Conservation (phyloP, 2,113 vertebrate species). For the Arvicanthis niloticus region DNA sequence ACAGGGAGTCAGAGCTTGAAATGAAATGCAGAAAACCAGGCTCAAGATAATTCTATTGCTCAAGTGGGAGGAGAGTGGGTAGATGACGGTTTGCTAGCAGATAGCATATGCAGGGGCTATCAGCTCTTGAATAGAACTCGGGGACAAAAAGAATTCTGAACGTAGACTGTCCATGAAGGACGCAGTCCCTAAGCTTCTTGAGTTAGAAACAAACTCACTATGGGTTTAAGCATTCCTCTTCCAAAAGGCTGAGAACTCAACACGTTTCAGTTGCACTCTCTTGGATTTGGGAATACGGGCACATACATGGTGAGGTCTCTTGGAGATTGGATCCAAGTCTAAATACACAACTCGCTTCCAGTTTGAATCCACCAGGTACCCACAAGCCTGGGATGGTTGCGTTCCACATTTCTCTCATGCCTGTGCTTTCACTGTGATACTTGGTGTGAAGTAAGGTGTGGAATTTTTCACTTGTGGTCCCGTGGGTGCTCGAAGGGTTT, state of each 20-base stretch:
- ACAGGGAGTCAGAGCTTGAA: neutral
- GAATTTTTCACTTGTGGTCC: neutral
- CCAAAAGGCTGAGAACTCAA: neutral
- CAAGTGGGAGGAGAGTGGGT: neutral
- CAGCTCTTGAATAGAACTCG: neutral
- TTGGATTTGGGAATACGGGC: neutral
- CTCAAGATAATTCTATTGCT: slow-evolving; percentile 25
- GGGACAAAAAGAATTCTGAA: neutral
- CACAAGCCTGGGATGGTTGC: neutral
- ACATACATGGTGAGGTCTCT: neutral
- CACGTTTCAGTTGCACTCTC: too few species aligned
- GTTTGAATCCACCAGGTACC: neutral
- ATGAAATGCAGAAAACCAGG: neutral
- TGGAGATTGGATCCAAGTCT: neutral
- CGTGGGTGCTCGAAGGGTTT: neutral
- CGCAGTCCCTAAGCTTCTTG: neutral
- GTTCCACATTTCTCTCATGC: too few species aligned
- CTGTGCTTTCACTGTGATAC: neutral
- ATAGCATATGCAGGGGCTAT: neutral
- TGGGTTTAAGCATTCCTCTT: neutral
- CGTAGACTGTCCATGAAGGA: neutral
- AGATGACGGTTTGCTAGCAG: neutral
- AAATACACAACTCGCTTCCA: neutral
- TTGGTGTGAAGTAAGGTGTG: neutral
- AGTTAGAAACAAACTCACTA: neutral